A percentile compares a stretch with the other conserved stretches of the same genome.
phyloP scores from a whole-genome alignment of 1,140 invertebrate genomes.

The Uloborus diversus region DNA sequence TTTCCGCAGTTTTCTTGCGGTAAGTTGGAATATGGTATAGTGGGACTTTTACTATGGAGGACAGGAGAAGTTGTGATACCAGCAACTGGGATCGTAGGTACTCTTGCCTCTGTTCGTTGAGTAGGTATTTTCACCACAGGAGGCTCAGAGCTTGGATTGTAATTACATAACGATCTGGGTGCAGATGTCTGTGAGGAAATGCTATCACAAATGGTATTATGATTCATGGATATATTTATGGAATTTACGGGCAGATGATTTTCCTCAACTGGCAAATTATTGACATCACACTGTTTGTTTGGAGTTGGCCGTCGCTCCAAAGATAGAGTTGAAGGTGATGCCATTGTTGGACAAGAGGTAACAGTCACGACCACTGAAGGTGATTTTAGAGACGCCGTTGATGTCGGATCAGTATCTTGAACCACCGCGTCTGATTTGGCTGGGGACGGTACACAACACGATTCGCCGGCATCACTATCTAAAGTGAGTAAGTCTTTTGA shows the following conservation, averaged over 20 bases:
- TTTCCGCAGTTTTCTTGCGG: constrained; percentile 15
- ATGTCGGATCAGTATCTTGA: background rate
- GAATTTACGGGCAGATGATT: constrained; percentile 13
- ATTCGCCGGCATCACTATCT: constrained; percentile 49
- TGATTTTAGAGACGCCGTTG: constrained; percentile 16
- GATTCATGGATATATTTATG: constrained; percentile 11
- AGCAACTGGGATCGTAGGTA: background rate
- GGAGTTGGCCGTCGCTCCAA: constrained; percentile 39
- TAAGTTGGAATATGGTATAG: constrained; percentile 9
- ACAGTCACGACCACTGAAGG: background rate
- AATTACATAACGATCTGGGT: constrained; percentile 11
- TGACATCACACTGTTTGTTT: constrained; percentile 4
- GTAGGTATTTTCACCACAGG: background rate
- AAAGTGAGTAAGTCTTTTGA: constrained; percentile 43
- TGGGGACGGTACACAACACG: constrained; percentile 40
- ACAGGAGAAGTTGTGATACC: constrained; percentile 12
- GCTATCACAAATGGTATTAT: constrained; percentile 39
- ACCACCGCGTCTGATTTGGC: constrained; percentile 29
- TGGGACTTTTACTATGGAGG: constrained; percentile 11
- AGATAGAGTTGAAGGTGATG: constrained; percentile 19
- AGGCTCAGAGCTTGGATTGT: background rate
- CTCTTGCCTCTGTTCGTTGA: background rate
- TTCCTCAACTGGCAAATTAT: background rate
- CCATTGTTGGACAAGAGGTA: background rate
- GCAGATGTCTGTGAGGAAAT: constrained; percentile 1